phyloP scores from a whole-genome alignment of 2,797 vertebrate genomes.

The Prunella strophiata region DNA sequence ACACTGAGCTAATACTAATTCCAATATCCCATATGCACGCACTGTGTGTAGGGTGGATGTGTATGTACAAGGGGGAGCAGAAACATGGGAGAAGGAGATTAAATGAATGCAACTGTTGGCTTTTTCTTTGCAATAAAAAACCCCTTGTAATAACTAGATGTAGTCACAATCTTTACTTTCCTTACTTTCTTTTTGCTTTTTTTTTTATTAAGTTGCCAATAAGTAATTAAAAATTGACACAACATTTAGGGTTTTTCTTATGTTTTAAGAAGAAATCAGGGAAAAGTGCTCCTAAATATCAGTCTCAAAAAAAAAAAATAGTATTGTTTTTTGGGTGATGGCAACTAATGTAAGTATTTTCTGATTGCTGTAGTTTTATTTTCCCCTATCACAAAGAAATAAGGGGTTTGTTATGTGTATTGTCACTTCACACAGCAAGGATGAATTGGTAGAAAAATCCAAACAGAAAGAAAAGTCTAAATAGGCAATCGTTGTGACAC shows the following conservation, averaged over 20 bases:
- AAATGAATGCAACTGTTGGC: constrained; percentile 56
- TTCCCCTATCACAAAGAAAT: neutral
- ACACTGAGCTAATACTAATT: constrained; percentile 67
- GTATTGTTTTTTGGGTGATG: neutral
- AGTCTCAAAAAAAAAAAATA: neutral
- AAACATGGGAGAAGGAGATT: constrained; percentile 53
- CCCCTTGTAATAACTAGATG: constrained; percentile 6
- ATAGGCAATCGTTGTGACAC: neutral
- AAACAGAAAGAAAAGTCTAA: neutral
- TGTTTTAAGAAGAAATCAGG: neutral
- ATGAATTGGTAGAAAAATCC: neutral
- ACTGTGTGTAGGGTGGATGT: constrained; percentile 14
- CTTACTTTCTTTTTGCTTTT: neutral
- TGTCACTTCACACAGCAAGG: neutral
- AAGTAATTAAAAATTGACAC: constrained; percentile 32
- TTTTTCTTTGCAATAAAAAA: constrained; percentile 24
- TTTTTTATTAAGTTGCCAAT: neutral
- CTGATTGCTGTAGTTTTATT: neutral
- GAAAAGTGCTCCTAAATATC: neutral
- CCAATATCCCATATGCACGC: constrained; percentile 42
- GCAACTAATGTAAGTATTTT: neutral
- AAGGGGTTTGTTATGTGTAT: neutral
- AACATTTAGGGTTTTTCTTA: neutral
- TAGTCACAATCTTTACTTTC: neutral
- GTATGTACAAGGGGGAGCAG: constrained; percentile 38